These are phyloP conservation scores for Campoplex nolae DNA, from an alignment of 2,888 invertebrate species.

Conservation along the genomic window DNA sequence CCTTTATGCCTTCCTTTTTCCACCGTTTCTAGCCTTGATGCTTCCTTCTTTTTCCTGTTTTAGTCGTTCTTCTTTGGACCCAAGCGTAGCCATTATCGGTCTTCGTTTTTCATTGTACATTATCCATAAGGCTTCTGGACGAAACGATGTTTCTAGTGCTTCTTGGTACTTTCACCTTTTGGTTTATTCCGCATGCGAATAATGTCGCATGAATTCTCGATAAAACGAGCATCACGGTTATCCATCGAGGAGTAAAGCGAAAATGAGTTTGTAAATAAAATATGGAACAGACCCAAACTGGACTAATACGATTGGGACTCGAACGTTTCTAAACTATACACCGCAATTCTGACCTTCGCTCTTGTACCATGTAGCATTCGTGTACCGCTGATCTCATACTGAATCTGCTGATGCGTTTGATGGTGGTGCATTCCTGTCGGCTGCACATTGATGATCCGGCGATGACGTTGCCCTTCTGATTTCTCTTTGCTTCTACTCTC, in stretches of 20 bases:
- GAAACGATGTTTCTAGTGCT: slow-evolving; percentile 13
- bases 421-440: slow-evolving; percentile 54
- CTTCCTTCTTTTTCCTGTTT: slow-evolving; percentile 6
- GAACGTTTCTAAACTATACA: neutral
- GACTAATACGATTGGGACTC: slow-evolving; percentile 29
- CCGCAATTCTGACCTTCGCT: slow-evolving; percentile 24
- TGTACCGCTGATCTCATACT: slow-evolving; percentile 20
- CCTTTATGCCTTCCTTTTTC: slow-evolving; percentile 26
- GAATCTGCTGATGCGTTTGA: slow-evolving; percentile 45
- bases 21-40: neutral
- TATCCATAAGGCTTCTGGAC: slow-evolving; percentile 22
- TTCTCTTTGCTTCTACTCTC: slow-evolving; percentile 55
- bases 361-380: neutral
- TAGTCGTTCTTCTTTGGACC: slow-evolving; percentile 16
- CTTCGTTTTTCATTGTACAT: slow-evolving; percentile 46
- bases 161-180: slow-evolving; percentile 27
- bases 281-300: slow-evolving; percentile 36
- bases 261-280: slow-evolving; percentile 29
- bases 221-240: neutral
- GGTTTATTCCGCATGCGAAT: neutral
- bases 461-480: slow-evolving; percentile 68
- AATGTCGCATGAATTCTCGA: neutral
- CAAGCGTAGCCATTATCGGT: slow-evolving; percentile 49
- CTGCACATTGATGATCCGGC: slow-evolving; percentile 67
- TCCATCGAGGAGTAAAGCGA: slow-evolving; percentile 15